Evolutionary conservation across 2,888 invertebrate genomes (phyloP).

Genomic region (Trachelus troglodyta): DNA sequence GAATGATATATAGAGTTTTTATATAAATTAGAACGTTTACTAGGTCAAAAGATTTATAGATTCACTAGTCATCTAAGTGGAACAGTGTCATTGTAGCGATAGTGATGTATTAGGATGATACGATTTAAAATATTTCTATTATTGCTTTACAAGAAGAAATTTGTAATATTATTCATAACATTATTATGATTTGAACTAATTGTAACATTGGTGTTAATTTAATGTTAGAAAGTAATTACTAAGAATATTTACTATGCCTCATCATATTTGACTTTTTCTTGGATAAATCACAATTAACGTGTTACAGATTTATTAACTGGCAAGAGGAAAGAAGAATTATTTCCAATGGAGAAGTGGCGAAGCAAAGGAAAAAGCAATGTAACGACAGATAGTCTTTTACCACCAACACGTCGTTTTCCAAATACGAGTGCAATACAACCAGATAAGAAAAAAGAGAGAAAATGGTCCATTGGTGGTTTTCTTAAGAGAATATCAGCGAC

Average conservation of each 20-base stretch:
- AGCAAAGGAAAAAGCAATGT: conserved; percentile 39
- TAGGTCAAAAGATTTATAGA: not conserved
- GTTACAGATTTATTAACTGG: not conserved
- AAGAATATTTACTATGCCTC: not conserved
- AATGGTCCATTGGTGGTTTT: conserved; percentile 85
- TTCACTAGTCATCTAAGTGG: not conserved
- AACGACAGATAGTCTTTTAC: conserved; percentile 45
- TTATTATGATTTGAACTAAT: not conserved
- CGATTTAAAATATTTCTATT: not conserved
- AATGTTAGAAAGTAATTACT: not conserved
- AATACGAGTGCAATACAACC: conserved; percentile 26
- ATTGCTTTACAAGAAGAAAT: not conserved
- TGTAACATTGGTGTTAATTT: not conserved
- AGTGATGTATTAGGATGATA: not conserved
- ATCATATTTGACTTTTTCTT: not conserved
- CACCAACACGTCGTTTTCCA: conserved; percentile 40
- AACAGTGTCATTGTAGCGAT: not conserved
- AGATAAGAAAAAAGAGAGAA: conserved; percentile 74
- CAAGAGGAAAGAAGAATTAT: not conserved
- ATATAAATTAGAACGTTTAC: not conserved
- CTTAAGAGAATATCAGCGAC: conserved; percentile 82
- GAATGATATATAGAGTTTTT: not conserved
- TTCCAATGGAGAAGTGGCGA: conserved; percentile 49
- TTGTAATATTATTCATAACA: not conserved
- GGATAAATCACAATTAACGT: not conserved